phyloP scores from a whole-genome alignment of 2,113 vertebrate genomes.

The Anoura caudifer region DNA sequence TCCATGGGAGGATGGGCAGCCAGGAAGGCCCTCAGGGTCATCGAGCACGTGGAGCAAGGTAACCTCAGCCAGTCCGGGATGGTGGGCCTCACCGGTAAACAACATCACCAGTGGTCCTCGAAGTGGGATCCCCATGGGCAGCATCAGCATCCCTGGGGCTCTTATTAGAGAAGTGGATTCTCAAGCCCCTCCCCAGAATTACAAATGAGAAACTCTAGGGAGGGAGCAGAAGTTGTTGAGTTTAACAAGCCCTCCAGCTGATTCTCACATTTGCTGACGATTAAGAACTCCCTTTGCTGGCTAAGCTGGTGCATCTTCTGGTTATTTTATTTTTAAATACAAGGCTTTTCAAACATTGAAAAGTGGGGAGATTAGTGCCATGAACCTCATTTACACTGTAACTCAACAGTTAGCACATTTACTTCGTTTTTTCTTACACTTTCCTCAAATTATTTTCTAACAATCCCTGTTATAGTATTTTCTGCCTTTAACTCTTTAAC shows the following conservation, averaged over 20 bases:
- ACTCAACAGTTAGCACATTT: neutral
- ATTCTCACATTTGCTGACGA: neutral
- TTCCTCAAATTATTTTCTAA: neutral
- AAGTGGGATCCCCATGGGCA: accelerated
- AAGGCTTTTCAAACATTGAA: neutral
- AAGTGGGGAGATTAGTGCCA: neutral
- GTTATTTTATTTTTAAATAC: neutral
- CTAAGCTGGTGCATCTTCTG: neutral
- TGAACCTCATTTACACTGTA: neutral
- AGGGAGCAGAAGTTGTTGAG: neutral
- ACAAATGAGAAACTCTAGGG: neutral
- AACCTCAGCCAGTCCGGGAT: neutral
- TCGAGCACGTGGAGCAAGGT: conserved; percentile 98
- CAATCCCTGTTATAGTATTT: neutral
- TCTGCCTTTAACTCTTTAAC: neutral
- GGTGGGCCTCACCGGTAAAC: accelerated
- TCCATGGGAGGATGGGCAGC: conserved; percentile 99
- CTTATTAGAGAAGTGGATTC: neutral
- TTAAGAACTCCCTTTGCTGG: neutral
- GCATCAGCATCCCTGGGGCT: neutral
- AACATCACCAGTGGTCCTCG: accelerated
- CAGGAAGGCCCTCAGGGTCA: conserved; percentile 93
- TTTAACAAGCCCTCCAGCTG: neutral
- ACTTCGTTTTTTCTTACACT: neutral
- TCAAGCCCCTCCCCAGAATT: neutral